Evolutionary conservation across 2,888 invertebrate species (phyloP).

Genomic region (Himalopsyche anomala): DNA sequence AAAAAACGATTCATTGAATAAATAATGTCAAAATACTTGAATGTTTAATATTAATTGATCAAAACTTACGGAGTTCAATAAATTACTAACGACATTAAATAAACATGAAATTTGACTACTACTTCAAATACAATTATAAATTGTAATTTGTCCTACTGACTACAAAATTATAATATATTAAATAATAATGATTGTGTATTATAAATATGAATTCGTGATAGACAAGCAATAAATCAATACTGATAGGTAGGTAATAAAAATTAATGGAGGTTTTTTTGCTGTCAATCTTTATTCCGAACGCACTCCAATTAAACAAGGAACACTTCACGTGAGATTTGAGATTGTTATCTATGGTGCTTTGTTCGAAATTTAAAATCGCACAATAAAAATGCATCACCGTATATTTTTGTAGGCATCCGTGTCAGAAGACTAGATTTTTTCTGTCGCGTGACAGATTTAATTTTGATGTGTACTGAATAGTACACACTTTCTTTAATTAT

Average conservation of each 20-base stretch:
- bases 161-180: too few relatives aligned
- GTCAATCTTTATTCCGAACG: not conserved
- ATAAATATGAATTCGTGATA: not conserved
- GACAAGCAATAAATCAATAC: constrained; percentile 22
- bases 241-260: constrained; percentile 23
- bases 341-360: constrained; percentile 19
- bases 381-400: constrained; percentile 2
- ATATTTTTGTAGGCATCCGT: constrained; percentile 11
- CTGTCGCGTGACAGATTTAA: not conserved
- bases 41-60: too few relatives aligned
- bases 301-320: constrained; percentile 8
- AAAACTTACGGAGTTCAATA: too few relatives aligned
- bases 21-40: too few relatives aligned
- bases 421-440: constrained; percentile 9
- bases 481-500: too few relatives aligned
- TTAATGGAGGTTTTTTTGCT: not conserved
- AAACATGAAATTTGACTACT: too few relatives aligned
- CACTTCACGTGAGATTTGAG: constrained; percentile 21
- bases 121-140: too few relatives aligned
- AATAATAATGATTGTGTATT: too few relatives aligned
- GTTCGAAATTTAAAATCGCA: constrained; percentile 4
- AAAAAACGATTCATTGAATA: too few relatives aligned
- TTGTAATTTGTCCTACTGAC: too few relatives aligned
- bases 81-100: too few relatives aligned
- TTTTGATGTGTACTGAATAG: not conserved